Percentiles rank a stretch among this genome's conserved stretches.
Conservation (phyloP, 2,797 vertebrate species). For the Gallinago stenura region DNA sequence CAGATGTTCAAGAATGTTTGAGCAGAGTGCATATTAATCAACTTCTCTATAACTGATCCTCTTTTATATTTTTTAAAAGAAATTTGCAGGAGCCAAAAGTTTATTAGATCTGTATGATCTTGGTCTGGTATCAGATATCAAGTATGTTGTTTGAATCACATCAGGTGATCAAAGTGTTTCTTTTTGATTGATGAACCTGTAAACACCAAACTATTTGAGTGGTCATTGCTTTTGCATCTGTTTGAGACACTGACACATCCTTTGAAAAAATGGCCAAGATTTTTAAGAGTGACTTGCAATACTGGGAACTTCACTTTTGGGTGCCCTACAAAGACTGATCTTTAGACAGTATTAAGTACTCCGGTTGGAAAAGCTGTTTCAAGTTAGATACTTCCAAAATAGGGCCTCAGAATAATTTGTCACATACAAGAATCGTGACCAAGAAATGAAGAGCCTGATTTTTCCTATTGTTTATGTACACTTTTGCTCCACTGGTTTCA, state of each 20-base stretch:
- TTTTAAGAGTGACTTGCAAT: slow-evolving; percentile 39
- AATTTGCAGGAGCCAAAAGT: slow-evolving; percentile 84
- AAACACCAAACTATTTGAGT: slow-evolving; percentile 73
- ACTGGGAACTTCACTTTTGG: background rate
- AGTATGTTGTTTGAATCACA: slow-evolving; percentile 73
- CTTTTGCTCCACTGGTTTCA: background rate
- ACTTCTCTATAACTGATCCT: slow-evolving; percentile 83
- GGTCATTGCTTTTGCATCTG: slow-evolving; percentile 63
- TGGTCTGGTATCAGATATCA: slow-evolving; percentile 78
- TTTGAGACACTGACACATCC: slow-evolving; percentile 44
- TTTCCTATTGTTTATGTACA: background rate
- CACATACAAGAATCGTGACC: background rate
- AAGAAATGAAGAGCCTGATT: background rate
- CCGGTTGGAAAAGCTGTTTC: slow-evolving; percentile 46
- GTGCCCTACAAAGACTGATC: slow-evolving; percentile 26
- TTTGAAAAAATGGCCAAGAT: slow-evolving; percentile 64
- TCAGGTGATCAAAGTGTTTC: slow-evolving; percentile 76
- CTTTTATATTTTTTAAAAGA: slow-evolving; percentile 83
- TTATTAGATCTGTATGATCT: slow-evolving; percentile 87
- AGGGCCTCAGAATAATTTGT: slow-evolving; percentile 45
- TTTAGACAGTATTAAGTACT: slow-evolving; percentile 7
- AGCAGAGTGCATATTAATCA: slow-evolving; percentile 85
- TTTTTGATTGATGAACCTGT: slow-evolving; percentile 80
- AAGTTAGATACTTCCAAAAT: slow-evolving; percentile 34
- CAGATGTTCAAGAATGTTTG: slow-evolving; percentile 87